phyloP scores from a whole-genome alignment of 2,797 vertebrate genomes.

The Chaetophractus vellerosus region DNA sequence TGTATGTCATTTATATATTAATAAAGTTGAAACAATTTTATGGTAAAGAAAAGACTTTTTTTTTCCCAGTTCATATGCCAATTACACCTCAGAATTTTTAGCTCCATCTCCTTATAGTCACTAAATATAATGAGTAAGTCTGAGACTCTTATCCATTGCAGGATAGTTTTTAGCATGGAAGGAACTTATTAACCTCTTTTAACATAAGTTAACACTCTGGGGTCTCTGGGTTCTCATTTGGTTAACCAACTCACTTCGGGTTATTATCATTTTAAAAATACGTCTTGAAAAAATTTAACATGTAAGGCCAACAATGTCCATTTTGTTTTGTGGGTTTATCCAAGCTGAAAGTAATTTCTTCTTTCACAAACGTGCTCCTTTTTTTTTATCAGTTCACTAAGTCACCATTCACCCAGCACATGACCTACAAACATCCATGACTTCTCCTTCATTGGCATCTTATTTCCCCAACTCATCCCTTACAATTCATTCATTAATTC shows the following conservation, averaged over 20 bases:
- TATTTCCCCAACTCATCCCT: background rate
- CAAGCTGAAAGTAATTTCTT: slow-evolving; percentile 25
- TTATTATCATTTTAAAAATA: slow-evolving; percentile 44
- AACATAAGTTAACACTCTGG: slow-evolving; percentile 26
- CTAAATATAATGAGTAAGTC: slow-evolving; percentile 48
- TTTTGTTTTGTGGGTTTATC: slow-evolving; percentile 36
- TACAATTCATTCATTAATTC: background rate
- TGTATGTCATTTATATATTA: background rate
- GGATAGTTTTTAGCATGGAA: slow-evolving; percentile 50
- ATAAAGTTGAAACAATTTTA: slow-evolving; percentile 15
- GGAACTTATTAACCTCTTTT: slow-evolving; percentile 50
- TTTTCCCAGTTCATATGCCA: background rate
- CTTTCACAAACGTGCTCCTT: background rate
- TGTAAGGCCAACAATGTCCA: background rate
- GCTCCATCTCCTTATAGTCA: slow-evolving; percentile 31
- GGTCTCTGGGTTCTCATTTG: slow-evolving; percentile 10
- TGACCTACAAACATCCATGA: background rate
- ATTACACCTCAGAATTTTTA: slow-evolving; percentile 61
- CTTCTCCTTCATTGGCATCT: background rate
- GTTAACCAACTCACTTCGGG: slow-evolving; percentile 31
- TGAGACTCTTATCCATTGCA: background rate
- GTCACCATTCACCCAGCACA: background rate
- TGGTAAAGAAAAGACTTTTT: background rate
- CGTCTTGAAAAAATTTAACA: background rate
- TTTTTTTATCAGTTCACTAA: background rate